Conservation (phyloP, 2,888 invertebrate species). For the Philonicus albiceps region DNA sequence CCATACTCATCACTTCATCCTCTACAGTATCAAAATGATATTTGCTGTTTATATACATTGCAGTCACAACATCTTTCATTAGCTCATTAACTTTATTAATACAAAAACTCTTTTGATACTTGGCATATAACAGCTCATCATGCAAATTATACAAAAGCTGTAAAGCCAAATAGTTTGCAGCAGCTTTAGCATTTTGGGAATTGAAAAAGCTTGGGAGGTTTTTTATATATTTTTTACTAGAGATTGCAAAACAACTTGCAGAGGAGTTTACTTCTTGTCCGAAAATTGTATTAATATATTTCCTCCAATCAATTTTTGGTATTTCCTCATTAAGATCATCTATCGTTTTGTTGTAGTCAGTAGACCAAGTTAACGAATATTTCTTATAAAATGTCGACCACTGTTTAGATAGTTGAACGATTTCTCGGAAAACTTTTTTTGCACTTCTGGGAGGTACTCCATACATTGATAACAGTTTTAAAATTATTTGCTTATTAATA, state of each 20-base stretch:
- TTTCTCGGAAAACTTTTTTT: not conserved
- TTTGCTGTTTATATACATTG: not conserved
- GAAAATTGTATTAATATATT: not conserved
- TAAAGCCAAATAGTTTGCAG: not conserved
- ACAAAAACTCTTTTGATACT: not conserved
- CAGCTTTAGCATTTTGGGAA: not conserved
- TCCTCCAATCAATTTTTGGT: not conserved
- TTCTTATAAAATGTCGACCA: not conserved
- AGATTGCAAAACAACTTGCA: not conserved
- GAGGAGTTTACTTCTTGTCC: not conserved
- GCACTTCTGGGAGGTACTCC: not conserved
- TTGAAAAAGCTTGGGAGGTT: not conserved
- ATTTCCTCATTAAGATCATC: not conserved
- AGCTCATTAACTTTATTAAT: not conserved
- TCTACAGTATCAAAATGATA: not conserved
- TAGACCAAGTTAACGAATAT: not conserved
- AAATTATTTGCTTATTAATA: not conserved
- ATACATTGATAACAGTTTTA: not conserved
- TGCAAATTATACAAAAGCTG: slow-evolving; percentile 3
- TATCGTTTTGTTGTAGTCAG: not conserved
- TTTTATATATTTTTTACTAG: not conserved
- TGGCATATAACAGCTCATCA: not conserved
- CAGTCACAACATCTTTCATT: not conserved
- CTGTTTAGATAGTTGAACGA: not conserved
- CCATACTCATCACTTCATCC: slow-evolving; percentile 2